These are phyloP conservation scores for Neocrepidodera transversa DNA, from an alignment of 2,888 invertebrate species.

Conservation along the genomic window DNA sequence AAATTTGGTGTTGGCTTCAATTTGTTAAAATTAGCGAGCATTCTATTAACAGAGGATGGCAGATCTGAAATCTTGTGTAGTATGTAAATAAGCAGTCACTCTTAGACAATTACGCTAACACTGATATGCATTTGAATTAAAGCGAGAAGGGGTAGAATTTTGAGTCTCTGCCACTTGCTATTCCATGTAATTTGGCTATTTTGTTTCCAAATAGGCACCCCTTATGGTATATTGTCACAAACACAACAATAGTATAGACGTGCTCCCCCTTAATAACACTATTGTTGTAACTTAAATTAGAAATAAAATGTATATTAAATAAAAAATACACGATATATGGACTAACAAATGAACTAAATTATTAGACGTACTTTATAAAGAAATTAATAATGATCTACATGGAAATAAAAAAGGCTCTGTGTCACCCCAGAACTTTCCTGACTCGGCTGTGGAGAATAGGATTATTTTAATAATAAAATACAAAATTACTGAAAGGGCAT, in stretches of 20 bases:
- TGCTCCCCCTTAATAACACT: not conserved
- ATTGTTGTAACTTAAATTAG: too few species aligned
- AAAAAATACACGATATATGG: too few species aligned
- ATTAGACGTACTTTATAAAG: too few species aligned
- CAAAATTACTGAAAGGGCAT: too few species aligned
- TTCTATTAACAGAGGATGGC: constrained; percentile 40
- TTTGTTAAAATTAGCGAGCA: constrained; percentile 38
- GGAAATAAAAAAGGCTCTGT: too few species aligned
- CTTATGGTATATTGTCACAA: not conserved
- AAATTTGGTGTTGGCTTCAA: constrained; percentile 39
- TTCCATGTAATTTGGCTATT: constrained; percentile 28
- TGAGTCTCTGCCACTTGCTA: constrained; percentile 30
- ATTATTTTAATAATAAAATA: too few species aligned
- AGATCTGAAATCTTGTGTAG: constrained; percentile 41
- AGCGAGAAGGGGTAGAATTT: constrained; percentile 36
- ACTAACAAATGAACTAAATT: too few species aligned
- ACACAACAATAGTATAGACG: not conserved
- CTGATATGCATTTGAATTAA: constrained; percentile 46
- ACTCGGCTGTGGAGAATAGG: too few species aligned
- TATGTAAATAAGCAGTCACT: constrained; percentile 43
- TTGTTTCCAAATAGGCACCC: constrained; percentile 27
- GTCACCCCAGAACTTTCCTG: too few species aligned
- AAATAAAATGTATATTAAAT: too few species aligned
- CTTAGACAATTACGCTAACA: constrained; percentile 43
- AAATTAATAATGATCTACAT: too few species aligned